A percentile compares a stretch with the other conserved stretches of the same genome.
phyloP scores from a whole-genome alignment of 2,113 vertebrate species.

The Percopsis transmontana region DNA sequence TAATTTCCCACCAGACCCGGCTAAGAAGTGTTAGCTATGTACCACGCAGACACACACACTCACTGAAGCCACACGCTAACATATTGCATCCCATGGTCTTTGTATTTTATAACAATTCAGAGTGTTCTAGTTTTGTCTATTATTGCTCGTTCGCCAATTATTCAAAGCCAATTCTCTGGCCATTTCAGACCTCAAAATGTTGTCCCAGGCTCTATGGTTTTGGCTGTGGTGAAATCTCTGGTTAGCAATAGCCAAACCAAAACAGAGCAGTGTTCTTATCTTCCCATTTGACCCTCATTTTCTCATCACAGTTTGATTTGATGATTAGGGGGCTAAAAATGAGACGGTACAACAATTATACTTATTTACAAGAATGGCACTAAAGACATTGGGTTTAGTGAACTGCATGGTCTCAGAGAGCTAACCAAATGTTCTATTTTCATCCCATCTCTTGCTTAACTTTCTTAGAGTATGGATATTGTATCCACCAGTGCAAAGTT shows the following conservation, averaged over 20 bases:
- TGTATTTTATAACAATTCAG: background rate
- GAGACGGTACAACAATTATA: slow-evolving; percentile 5
- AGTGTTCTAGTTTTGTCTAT: slow-evolving; percentile 15
- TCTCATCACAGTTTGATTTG: slow-evolving; percentile 22
- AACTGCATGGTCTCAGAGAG: background rate
- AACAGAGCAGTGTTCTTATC: background rate
- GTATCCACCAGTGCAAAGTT: no score
- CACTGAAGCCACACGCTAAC: background rate
- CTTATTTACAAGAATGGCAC: slow-evolving; percentile 15
- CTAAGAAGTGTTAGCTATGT: slow-evolving; percentile 1
- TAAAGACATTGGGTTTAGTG: slow-evolving; percentile 12
- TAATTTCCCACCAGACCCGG: background rate
- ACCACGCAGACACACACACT: background rate
- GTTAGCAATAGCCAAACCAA: slow-evolving; percentile 5
- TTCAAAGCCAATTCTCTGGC: slow-evolving; percentile 21
- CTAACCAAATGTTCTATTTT: no score
- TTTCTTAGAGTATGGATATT: no score
- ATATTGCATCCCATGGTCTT: slow-evolving; percentile 9
- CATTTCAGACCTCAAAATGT: slow-evolving; percentile 20
- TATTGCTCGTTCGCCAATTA: background rate
- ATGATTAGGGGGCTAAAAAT: slow-evolving; percentile 28
- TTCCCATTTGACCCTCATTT: background rate
- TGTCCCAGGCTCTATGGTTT: slow-evolving; percentile 24
- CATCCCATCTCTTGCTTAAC: no score
- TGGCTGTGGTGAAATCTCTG: slow-evolving; percentile 12